phyloP scores from a whole-genome alignment of 2,113 vertebrate species.

The Neolamprologus toae region DNA sequence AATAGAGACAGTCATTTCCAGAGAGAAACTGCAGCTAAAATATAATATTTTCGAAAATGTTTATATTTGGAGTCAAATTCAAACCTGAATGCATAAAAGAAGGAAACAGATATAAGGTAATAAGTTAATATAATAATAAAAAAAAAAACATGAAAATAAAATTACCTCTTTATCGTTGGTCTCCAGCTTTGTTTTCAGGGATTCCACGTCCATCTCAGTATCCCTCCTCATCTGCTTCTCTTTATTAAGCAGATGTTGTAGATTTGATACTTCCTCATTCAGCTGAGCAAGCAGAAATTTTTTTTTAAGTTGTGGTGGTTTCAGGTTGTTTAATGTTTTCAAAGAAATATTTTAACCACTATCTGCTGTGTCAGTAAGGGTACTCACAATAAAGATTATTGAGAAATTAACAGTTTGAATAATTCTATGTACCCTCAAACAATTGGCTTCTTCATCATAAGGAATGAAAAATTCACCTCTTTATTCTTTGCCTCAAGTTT shows the following conservation, averaged over 20 bases:
- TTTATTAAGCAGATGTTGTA: accelerated
- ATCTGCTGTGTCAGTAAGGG: neutral
- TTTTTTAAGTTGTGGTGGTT: neutral
- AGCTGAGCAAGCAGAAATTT: accelerated
- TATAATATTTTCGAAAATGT: accelerated
- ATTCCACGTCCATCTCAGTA: accelerated
- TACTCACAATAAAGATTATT: neutral
- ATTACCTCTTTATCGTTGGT: accelerated
- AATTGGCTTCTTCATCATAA: neutral
- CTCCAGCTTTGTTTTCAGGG: neutral
- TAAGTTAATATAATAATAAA: neutral
- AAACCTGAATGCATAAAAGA: neutral
- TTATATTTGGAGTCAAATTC: accelerated
- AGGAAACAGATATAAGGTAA: neutral
- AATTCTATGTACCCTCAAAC: neutral
- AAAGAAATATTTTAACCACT: neutral
- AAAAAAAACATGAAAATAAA: accelerated
- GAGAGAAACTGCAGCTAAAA: neutral
- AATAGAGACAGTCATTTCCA: accelerated
- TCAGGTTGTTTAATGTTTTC: accelerated
- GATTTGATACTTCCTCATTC: accelerated
- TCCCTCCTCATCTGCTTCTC: accelerated
- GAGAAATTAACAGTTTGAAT: neutral
- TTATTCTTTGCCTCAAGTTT: neutral
- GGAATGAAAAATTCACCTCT: neutral